Conservation (phyloP, 2,888 invertebrate genomes). For the Podabrus alpinus region DNA sequence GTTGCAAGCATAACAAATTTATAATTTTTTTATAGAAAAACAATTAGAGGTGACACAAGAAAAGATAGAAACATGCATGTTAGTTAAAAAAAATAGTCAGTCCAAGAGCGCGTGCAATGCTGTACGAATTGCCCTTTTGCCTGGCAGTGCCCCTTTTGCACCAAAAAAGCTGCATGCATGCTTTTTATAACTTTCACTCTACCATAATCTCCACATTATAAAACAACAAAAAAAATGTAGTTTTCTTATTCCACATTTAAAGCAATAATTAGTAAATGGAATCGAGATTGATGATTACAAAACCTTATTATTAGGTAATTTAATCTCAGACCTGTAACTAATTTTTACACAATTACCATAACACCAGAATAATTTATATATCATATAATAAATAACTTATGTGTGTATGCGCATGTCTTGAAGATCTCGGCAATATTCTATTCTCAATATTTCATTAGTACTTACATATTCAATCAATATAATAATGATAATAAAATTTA, state of each 20-base stretch:
- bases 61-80: conserved; percentile 49
- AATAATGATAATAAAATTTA: not conserved
- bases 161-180: conserved; percentile 31
- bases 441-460: not conserved
- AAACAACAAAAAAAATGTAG: conserved; percentile 10
- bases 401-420: not conserved
- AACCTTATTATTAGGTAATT: conserved; percentile 16
- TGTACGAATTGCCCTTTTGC: conserved; percentile 51
- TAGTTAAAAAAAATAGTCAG: conserved; percentile 36
- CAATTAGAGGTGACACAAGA: conserved; percentile 39
- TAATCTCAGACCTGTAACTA: conserved; percentile 31
- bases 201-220: conserved; percentile 18
- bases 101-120: conserved; percentile 53
- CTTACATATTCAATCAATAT: not conserved
- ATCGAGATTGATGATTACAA: conserved; percentile 20
- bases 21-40: conserved; percentile 39
- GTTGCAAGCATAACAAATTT: conserved; percentile 47
- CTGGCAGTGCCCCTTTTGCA: conserved; percentile 52
- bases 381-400: not conserved
- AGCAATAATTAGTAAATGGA: conserved; percentile 22
- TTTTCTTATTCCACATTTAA: conserved; percentile 24
- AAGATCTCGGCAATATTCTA: not conserved
- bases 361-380: conserved; percentile 4
- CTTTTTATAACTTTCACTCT: conserved; percentile 27
- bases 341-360: conserved; percentile 28